Conservation (phyloP, 2,797 vertebrate genomes). For the Eospalax fontanierii region DNA sequence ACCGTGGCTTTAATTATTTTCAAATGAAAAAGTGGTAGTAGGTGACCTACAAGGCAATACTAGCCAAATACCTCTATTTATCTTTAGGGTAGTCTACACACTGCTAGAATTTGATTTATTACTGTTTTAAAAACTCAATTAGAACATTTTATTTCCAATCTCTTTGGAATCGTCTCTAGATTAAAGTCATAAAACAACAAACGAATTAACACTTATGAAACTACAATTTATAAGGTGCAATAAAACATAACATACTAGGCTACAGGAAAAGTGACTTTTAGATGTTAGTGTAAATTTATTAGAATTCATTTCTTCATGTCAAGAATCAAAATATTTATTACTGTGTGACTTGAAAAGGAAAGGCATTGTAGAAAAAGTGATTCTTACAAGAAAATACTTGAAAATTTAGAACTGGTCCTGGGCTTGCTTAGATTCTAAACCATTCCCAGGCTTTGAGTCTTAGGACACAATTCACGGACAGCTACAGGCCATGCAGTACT, state of each 20-base stretch:
- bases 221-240: conserved; percentile 9
- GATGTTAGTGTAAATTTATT: neutral
- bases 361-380: neutral
- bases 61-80: neutral
- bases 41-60: neutral
- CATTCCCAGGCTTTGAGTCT: neutral
- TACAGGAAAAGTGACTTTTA: neutral
- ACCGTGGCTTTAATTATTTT: conserved; percentile 10
- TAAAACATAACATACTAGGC: conserved; percentile 25
- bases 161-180: conserved; percentile 8
- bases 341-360: conserved; percentile 31
- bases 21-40: neutral
- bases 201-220: conserved; percentile 28
- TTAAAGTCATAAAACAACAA: conserved; percentile 27
- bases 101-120: conserved; percentile 6
- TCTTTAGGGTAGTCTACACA: neutral
- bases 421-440: neutral
- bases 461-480: neutral
- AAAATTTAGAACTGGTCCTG: neutral
- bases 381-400: neutral
- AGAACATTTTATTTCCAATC: conserved; percentile 42
- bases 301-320: neutral
- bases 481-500: neutral
- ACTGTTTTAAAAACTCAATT: neutral
- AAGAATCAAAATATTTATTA: conserved; percentile 59